Percentiles rank a stretch among this genome's conserved stretches.
Evolutionary conservation across 2,113 vertebrate species (phyloP).

Genomic region (Myotis yumanensis): DNA sequence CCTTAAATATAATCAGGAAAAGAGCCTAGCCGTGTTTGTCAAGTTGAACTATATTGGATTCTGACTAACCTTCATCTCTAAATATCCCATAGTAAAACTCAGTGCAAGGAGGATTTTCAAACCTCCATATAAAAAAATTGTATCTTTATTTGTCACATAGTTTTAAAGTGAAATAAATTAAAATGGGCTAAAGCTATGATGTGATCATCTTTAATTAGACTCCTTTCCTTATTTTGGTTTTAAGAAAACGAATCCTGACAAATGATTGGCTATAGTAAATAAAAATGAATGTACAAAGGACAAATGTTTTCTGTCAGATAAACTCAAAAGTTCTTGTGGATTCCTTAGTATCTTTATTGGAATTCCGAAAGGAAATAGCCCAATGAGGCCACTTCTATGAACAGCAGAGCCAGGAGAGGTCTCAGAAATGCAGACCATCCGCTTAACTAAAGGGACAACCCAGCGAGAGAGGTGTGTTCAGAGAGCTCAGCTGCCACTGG

Average conservation of each 20-base stretch:
- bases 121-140: background rate
- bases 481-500: background rate
- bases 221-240: background rate
- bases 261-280: background rate
- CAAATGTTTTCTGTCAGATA: background rate
- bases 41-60: background rate
- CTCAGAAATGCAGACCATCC: background rate
- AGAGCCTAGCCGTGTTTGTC: background rate
- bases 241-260: background rate
- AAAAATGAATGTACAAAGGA: background rate
- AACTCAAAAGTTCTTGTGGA: background rate
- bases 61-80: background rate
- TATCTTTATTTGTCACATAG: background rate
- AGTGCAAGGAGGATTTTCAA: background rate
- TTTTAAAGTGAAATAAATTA: background rate
- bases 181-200: background rate
- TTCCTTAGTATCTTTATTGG: background rate
- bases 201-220: background rate
- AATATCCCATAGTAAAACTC: background rate
- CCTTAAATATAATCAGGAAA: background rate
- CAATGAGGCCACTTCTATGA: background rate
- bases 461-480: background rate
- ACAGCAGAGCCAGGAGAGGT: background rate
- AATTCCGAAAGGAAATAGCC: background rate
- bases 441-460: background rate